Base-by-base conservation (phyloP, 1,140 invertebrate species). In the Drosophila fuyamai region DNA sequence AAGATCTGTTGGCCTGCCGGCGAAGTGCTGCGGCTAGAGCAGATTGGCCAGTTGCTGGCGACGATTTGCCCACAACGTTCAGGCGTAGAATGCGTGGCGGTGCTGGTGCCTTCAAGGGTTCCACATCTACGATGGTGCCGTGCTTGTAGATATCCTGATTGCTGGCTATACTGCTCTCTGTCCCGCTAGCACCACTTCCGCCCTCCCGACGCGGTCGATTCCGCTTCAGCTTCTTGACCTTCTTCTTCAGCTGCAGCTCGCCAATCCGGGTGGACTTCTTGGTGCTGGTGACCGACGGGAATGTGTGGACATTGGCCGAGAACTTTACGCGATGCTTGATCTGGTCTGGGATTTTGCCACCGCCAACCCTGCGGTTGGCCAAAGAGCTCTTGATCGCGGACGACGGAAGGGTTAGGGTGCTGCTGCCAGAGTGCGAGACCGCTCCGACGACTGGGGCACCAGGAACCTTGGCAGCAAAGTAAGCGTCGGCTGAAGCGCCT, bases 281-380 rank as follows among this genome's bases (percentile, higher is more conserved):
- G 38, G 41, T 36, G 16, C 13, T 75, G 12, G 38, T 60, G 6
- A 12, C 54, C 4, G 59, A 36, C 5, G 76, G 62, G 36, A 38
- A 79, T 3, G 83, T 76, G 46, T 72, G 80, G 4, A 86, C 56
- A 48, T 84, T 77, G 16, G 67, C 9, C 14, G 83, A 84, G 40
- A 88, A 88, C 27, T 88, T 89, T 5, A 88, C 83, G 27, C 86
- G 79, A 1, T 84, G 72, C 41, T 60, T 68, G 4, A 27, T 12
- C 27, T 51, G 10, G 27, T 82, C 77, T 18, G 16, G 6, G 0
- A n/a, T 47, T 38, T 55, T 77, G 32, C 75, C 75, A 44, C 75
- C 80, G 47, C 57, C 65, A 8, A 57, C 36, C 29, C 63, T 70
- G 14, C 75, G 82, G 1, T 35, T 46, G 7, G 56, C 41, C 18